phyloP scores from a whole-genome alignment of 1,140 invertebrate species.

The Listronotus oregonensis region DNA sequence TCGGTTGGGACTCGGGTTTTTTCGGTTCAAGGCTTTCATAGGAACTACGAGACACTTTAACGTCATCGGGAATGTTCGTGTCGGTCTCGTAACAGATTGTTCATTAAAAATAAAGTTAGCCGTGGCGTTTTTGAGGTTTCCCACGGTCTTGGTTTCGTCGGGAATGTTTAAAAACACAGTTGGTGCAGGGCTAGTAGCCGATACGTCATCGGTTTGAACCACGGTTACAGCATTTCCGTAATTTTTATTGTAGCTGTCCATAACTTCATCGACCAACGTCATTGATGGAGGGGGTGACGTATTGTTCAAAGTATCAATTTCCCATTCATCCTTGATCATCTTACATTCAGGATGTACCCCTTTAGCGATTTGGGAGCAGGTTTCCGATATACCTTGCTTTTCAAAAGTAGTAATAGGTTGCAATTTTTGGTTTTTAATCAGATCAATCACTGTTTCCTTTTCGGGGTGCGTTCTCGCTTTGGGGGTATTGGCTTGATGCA shows the following conservation, averaged over 20 bases:
- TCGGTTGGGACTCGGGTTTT: conserved; percentile 47
- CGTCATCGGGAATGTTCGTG: conserved; percentile 64
- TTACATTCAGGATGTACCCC: conserved; percentile 4
- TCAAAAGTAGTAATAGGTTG: conserved; percentile 22
- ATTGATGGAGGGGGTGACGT: conserved; percentile 15
- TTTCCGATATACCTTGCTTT: conserved; percentile 16
- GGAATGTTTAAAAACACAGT: conserved; percentile 19
- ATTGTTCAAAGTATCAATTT: conserved; percentile 14
- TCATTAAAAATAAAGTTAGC: conserved; percentile 49
- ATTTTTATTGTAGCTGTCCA: conserved; percentile 33
- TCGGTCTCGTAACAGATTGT: conserved; percentile 48
- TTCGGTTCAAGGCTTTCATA: conserved; percentile 61
- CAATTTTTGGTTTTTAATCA: conserved; percentile 5
- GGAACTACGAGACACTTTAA: conserved; percentile 64
- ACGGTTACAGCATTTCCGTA: conserved; percentile 27
- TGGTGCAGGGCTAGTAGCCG: neutral
- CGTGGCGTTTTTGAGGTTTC: conserved; percentile 26
- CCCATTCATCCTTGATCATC: conserved; percentile 36
- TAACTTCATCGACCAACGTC: conserved; percentile 30
- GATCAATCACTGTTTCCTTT: conserved; percentile 26
- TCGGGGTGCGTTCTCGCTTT: conserved; percentile 29
- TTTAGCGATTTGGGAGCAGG: conserved; percentile 19
- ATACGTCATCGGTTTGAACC: neutral
- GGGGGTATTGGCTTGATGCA: conserved; percentile 26
- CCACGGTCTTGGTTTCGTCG: conserved; percentile 34